Conservation (phyloP, 2,113 vertebrate species). For the Porphyrio hochstetteri region DNA sequence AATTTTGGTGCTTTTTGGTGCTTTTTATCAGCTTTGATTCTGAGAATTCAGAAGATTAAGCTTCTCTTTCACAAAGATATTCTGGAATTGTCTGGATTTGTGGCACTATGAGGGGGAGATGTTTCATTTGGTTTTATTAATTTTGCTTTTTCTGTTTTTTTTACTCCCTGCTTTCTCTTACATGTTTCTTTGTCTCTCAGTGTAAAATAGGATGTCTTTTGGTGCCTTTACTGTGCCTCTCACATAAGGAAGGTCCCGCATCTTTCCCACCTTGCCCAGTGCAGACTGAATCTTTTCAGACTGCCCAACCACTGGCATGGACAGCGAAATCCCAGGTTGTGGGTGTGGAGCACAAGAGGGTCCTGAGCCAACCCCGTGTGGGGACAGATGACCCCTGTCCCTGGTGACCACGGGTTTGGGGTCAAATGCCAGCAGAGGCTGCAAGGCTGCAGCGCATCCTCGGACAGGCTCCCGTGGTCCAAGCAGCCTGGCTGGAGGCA, state of each 20-base stretch:
- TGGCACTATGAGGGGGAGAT: neutral
- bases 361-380: neutral
- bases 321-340: neutral
- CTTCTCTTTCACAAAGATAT: neutral
- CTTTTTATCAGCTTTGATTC: neutral
- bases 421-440: neutral
- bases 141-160: neutral
- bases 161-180: neutral
- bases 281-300: neutral
- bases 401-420: neutral
- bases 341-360: fast-evolving
- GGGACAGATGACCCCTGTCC: neutral
- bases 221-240: neutral
- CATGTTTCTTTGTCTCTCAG: neutral
- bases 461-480: fast-evolving
- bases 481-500: neutral
- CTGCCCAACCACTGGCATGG: neutral
- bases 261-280: neutral
- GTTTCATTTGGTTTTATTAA: neutral
- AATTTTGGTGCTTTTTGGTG: neutral
- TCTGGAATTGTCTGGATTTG: neutral
- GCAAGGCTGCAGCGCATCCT: neutral
- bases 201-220: neutral
- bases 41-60: neutral
- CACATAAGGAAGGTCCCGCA: neutral